Base-by-base conservation (phyloP, 2,797 vertebrate species). In the Sitta carolinensis region DNA sequence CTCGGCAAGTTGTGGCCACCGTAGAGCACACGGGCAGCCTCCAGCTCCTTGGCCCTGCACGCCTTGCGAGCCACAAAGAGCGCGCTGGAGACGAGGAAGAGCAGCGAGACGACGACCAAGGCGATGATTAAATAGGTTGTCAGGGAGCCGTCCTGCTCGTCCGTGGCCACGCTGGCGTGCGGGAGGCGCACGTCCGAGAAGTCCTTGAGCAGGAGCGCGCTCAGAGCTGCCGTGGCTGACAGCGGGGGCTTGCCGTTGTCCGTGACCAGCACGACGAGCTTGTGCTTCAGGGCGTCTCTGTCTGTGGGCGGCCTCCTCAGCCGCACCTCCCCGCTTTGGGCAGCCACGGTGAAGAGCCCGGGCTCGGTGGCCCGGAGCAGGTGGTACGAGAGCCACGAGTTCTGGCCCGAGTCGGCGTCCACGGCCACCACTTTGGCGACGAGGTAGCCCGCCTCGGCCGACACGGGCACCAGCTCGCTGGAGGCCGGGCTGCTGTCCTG, bases 351-450 rank as follows among this genome's bases (percentile, higher is more conserved):
- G 34, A 98, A 98, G 27, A 98, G 93, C 25, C 97, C 96, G 0
- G 97, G 96, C 7, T 98, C 98, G 63, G 16, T 66, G 43, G 63
- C 47, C n/a, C 64, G 29, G 17, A 67, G 85, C 38, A 98, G 88
- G 7, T 96, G 93, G 57, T 97, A 98, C 8, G 97, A 97, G 32
- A 98, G 96, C 98, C 97, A 98, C 3, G 98, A 97, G 55, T 97
- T 98, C 95, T 98, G 97, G 2, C 96, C 97, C 1, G 97, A 97
- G 74, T 98, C 97, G 2, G 89, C 74, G 23, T 98, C 97, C 2
- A 98, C 93, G 0, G 97, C 97, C 73, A 97, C 95, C 42, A 97
- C 96, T 62, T 98, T 97, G 61, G 72, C 95, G 55, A 98, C 20
- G 5, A 98, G 87, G 76, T 96, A 97, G 3, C 96, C 97, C 1